Evolutionary conservation across 2,888 invertebrate species (phyloP).

Genomic region (Celastrina argiolus): DNA sequence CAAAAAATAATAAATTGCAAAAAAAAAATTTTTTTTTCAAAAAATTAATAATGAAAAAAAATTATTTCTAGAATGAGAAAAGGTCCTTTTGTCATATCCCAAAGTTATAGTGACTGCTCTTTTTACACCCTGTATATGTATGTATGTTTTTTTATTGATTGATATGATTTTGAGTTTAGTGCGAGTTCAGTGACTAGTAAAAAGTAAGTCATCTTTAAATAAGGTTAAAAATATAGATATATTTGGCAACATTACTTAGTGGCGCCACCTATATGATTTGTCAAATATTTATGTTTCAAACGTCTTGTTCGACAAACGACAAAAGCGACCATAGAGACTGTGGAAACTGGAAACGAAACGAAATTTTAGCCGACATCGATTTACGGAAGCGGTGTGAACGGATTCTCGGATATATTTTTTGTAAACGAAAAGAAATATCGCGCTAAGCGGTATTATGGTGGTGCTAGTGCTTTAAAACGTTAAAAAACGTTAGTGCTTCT

Average conservation of each 20-base stretch:
- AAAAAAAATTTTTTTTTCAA: no score
- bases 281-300: background rate
- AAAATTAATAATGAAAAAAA: no score
- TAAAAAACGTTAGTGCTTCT: slow-evolving; percentile 60
- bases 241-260: background rate
- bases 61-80: no score
- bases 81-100: no score
- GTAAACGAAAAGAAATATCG: slow-evolving; percentile 62
- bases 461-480: slow-evolving; percentile 69
- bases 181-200: no score
- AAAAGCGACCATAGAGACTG: slow-evolving; percentile 37
- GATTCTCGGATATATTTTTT: slow-evolving; percentile 48
- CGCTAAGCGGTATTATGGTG: slow-evolving; percentile 64
- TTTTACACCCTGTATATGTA: no score
- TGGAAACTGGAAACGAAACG: slow-evolving; percentile 47
- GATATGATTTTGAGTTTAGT: no score
- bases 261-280: background rate
- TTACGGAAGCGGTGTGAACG: slow-evolving; percentile 60
- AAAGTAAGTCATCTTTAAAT: background rate
- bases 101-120: no score
- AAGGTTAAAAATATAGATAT: background rate
- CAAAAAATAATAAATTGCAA: no score
- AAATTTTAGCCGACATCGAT: slow-evolving; percentile 69
- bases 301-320: slow-evolving; percentile 27
- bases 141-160: no score